Base-by-base conservation (phyloP, 2,113 vertebrate genomes). In the Limanda limanda region DNA sequence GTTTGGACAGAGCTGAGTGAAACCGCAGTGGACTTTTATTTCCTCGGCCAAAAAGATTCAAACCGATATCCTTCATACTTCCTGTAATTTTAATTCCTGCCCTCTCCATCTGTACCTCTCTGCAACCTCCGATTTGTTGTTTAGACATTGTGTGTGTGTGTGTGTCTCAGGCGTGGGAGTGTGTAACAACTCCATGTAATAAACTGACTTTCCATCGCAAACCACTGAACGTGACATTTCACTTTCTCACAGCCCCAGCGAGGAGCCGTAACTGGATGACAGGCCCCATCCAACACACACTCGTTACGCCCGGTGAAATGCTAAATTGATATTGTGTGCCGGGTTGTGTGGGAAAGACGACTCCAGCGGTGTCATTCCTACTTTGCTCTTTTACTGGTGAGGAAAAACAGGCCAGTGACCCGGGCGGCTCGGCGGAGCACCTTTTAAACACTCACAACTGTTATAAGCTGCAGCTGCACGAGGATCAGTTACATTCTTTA, bases 401-500 rank as follows among this genome's bases (percentile, higher is more conserved):
- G 48, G 76, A 21, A 82, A 83, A 86, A 24, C 92, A 88, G 86
- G 54, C 0, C 78, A 23, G 71, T 17, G 31, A 70, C 56, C 76
- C 63, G 17, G 54, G 60, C 23, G 71, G 63, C 76, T 76, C 63
- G 0, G 48, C 79, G 48, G 75, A 78, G 76, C 81, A 82, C 78
- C 81, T 85, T 86, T 86, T 67, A 81, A 81, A 78, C 71, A 57
- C 81, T 83, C 79, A 5, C 18, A 84, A 78, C 76, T 47, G 84
- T 75, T 80, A 31, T 69, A 77, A 47, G 76, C 84, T 82, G 88
- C 86, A 91, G 89, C 86, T 93, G 90, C 85, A 61, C 11, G 42
- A 51, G 82, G 89, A 93, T 91, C 86, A 12, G 74, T 93, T 90
- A 81, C 79, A 31, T 82, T 84, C 81, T 88, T 89, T 83, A 88